Evolutionary conservation across 2,888 invertebrate species (phyloP), one percentile per base, ranked within the genome.

Genomic region (Patella depressa): DNA sequence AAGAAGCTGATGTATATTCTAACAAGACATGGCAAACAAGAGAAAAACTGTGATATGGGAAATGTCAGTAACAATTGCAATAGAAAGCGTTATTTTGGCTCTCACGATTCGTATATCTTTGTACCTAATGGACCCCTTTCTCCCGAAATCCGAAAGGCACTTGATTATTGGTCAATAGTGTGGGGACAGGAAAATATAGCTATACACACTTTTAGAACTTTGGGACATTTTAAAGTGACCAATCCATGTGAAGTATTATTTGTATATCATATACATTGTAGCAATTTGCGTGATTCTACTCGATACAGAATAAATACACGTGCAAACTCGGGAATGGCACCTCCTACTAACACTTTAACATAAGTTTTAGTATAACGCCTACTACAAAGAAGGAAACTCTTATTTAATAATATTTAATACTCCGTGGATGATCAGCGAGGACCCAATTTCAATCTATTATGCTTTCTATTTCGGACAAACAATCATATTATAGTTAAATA

Each of bases 211-310:
- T 77, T 77, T 53, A 17, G 73, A 29, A 59, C 19, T 69, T 45
- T 71, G 15, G 57, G 72, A 19, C n/a, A 65, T 29, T 77, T 65
- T 34, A 24, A 17, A n/a, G 77, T 77, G 5, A 69, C 73, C 55
- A 77, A 77, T 69, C 77, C 77, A n/a, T 77, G 77, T 69, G 69
- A 77, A 72, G 73, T 77, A 4, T 45, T 77, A 19, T 29, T 69
- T 53, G 53, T 77, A 2, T 77, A 72, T 24, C 77, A 77, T 69
- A 15, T 73, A n/a, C 77, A 77, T n/a, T 77, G 77, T 69, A 69
- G 72, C 15, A 34, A 19, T 2, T 14, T 77, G 24, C 53, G 77
- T 5, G n/a, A 45, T 54, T 19, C 24, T 14, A 24, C 14, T 9
- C 65, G 69, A 45, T 17, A 54, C 45, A 34, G 34, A 34, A 34